Evolutionary conservation across 2,113 vertebrate species (phyloP).

Genomic region (Phyllostomus discolor): DNA sequence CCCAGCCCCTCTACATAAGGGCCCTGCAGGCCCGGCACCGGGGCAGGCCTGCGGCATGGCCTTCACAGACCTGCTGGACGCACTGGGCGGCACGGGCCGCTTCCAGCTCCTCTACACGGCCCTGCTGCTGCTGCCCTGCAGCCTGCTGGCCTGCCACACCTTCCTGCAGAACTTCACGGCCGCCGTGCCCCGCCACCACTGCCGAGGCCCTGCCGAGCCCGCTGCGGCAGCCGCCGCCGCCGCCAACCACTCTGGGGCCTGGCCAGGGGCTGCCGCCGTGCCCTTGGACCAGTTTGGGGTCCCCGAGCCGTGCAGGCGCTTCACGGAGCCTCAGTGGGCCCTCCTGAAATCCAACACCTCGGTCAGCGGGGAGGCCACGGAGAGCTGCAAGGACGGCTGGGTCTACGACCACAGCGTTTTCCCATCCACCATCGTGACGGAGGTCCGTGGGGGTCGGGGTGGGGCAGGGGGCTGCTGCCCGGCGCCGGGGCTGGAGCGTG

Average conservation of each 20-base stretch:
- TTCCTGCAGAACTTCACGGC: conserved; percentile 82
- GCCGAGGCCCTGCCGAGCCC: not conserved
- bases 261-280: conserved; percentile 42
- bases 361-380: accelerated
- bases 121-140: conserved; percentile 66
- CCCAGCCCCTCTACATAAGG: conserved; percentile 37
- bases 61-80: conserved; percentile 78
- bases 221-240: accelerated
- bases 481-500: not conserved
- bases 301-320: conserved; percentile 54
- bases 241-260: not conserved
- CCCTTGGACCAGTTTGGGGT: not conserved
- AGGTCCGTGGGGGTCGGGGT: conserved; percentile 62
- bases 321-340: conserved; percentile 51
- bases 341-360: conserved; percentile 52
- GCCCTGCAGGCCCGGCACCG: not conserved
- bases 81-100: conserved; percentile 74
- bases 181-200: conserved; percentile 52
- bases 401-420: conserved; percentile 73
- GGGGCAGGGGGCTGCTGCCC: accelerated
- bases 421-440: conserved; percentile 72
- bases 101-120: conserved; percentile 71
- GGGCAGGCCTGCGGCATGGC: conserved; percentile 61
- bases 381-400: conserved; percentile 76
- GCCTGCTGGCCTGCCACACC: conserved; percentile 77